phyloP scores from a whole-genome alignment of 1,140 invertebrate species.

The Macrocentrus cingulum region DNA sequence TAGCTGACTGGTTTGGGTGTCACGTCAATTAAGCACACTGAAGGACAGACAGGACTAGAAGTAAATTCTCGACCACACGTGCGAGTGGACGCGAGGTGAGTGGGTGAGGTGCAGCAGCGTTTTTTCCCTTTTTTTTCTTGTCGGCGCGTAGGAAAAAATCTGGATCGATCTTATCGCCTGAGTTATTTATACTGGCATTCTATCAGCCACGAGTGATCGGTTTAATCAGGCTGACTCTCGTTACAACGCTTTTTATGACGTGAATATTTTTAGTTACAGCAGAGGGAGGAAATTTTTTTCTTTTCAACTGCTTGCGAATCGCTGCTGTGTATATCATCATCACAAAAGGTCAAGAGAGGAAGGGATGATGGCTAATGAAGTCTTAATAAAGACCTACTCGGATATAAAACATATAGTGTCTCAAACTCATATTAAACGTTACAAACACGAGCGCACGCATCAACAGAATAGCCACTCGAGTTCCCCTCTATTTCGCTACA shows the following conservation, averaged over 20 bases:
- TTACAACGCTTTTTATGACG: not conserved
- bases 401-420: constrained; percentile 13
- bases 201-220: constrained; percentile 1
- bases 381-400: constrained; percentile 22
- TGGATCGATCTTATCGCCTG: not conserved
- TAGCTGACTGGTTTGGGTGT: no score
- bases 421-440: constrained; percentile 34
- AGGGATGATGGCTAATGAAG: constrained; percentile 32
- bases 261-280: constrained; percentile 10
- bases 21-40: no score
- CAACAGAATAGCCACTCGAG: constrained; percentile 34
- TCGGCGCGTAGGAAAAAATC: not conserved
- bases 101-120: no score
- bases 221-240: constrained; percentile 2
- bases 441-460: constrained; percentile 35
- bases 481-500: constrained; percentile 24
- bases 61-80: no score
- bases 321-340: no score
- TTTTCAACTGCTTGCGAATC: no score
- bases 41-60: no score
- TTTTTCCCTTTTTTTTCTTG: not conserved
- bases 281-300: no score
- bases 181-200: not conserved
- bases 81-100: no score
- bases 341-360: not conserved